These are phyloP conservation scores for Mesorhabditis sp. DNA, from an alignment of 2,888 invertebrate genomes.

Conservation along the genomic window DNA sequence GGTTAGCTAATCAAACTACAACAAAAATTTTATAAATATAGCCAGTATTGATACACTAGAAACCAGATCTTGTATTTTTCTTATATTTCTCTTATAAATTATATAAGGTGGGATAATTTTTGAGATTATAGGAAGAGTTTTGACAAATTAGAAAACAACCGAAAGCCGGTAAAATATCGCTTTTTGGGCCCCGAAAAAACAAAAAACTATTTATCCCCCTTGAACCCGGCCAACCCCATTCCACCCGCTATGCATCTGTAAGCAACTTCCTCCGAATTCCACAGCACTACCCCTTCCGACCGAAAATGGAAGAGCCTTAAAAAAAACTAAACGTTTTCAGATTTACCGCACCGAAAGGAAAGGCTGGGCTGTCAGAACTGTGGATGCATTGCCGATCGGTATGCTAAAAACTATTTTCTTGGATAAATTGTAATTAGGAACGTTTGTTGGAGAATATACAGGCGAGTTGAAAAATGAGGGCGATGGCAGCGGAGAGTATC, in stretches of 20 bases:
- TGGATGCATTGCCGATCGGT: conserved; percentile 19
- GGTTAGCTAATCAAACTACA: no score
- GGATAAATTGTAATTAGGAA: conserved; percentile 9
- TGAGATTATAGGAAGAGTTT: no score
- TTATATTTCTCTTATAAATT: no score
- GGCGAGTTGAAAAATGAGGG: conserved; percentile 37
- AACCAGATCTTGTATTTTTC: no score
- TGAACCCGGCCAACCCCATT: no score
- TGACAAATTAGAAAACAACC: no score
- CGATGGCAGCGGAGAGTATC: conserved; percentile 18
- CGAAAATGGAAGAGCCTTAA: background rate
- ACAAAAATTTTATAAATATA: no score
- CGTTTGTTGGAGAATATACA: conserved; percentile 38
- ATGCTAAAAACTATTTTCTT: background rate
- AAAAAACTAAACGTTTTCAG: conserved; percentile 14
- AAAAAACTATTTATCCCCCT: no score
- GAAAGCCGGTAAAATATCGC: no score
- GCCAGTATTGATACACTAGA: no score
- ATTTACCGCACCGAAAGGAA: conserved; percentile 31
- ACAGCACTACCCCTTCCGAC: background rate
- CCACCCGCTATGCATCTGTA: background rate
- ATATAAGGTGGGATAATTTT: no score
- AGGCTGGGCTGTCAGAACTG: conserved; percentile 35
- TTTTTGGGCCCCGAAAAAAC: no score
- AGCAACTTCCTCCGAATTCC: background rate